Conservation (phyloP, 2,888 invertebrate genomes). For the Zelleria hepariella region DNA sequence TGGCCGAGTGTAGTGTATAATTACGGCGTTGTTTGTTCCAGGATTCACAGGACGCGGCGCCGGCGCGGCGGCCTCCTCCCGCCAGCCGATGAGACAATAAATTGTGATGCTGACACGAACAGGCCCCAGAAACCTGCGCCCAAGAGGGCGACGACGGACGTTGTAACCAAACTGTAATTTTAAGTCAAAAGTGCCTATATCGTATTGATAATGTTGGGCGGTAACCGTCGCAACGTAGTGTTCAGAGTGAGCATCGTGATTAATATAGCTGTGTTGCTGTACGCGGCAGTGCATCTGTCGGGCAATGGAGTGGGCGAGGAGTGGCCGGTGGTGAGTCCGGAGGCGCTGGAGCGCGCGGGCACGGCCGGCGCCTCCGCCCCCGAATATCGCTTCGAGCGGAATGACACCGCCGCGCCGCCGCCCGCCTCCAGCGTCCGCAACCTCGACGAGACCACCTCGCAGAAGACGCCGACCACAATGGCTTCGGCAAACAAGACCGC, state of each 20-base stretch:
- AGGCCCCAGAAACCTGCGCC: conserved; percentile 66
- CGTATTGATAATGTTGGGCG: conserved; percentile 45
- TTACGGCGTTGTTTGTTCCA: conserved; percentile 36
- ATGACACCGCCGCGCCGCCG: conserved; percentile 38
- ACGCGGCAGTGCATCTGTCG: conserved; percentile 77
- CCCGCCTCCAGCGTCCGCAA: conserved; percentile 29
- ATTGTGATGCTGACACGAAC: conserved; percentile 68
- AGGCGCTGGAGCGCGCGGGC: conserved; percentile 31
- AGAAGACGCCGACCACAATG: conserved; percentile 55
- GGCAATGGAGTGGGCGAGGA: conserved; percentile 47
- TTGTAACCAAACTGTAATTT: conserved; percentile 41
- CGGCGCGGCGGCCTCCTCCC: conserved; percentile 45
- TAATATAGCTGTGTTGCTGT: conserved; percentile 79
- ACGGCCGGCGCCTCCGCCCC: neutral
- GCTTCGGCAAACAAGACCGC: conserved; percentile 54
- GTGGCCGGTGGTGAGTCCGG: conserved; percentile 31
- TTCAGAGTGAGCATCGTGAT: conserved; percentile 82
- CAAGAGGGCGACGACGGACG: conserved; percentile 70
- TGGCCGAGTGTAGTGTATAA: neutral
- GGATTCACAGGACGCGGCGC: conserved; percentile 40
- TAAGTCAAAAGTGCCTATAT: conserved; percentile 59
- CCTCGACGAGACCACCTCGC: conserved; percentile 51
- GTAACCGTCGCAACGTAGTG: conserved; percentile 76
- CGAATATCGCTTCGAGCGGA: conserved; percentile 26
- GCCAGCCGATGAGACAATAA: conserved; percentile 61